Evolutionary conservation across 2,113 vertebrate species (phyloP), one percentile per base, ranked within the genome.

Genomic region (Amia ocellicauda): DNA sequence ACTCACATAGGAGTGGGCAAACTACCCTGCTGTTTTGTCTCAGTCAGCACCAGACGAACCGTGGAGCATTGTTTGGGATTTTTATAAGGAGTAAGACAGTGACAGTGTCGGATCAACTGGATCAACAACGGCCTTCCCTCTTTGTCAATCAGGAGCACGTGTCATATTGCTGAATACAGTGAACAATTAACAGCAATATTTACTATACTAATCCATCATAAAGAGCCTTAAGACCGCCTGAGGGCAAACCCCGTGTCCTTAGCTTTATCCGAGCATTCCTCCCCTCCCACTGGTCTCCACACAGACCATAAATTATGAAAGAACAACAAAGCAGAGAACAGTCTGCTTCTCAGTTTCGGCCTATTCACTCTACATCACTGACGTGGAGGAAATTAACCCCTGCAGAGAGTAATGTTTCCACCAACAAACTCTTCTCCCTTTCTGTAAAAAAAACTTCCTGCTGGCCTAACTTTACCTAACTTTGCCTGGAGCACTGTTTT

Each of bases 221-320:
- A 53, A 29, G 49, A 47, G 45, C 49, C 23, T 51, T 50, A 9
- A 41, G 19, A 26, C 28, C 1, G 57, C 31, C 17, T 20, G n/a
- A n/a, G 19, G 3, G 57, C 47, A 19, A n/a, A 17, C n/a, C 3
- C 23, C 43, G 13, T 60, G 56, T 51, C 45, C 59, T 27, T 49
- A 49, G 56, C 50, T 56, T 70, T 63, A 58, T 49, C 64, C 3
- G 49, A 7, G 24, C 11, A 63, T 53, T 23, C 59, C 63, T 62
- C 4, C 10, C 9, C 54, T 66, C 60, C 69, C 29, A 64, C 64
- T 45, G 69, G 64, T 51, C 50, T 47, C 50, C 68, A 63, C 19
- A 24, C 3, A 43, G 70, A 0, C 5, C 3, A 67, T 54, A 49
- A 23, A 3, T 66, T 63, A 59, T 68, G 72, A 42, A 54, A 74